Evolutionary conservation across 2,113 vertebrate species (phyloP), one percentile per base, ranked within the genome.

Genomic region (Donacobius atricapilla): DNA sequence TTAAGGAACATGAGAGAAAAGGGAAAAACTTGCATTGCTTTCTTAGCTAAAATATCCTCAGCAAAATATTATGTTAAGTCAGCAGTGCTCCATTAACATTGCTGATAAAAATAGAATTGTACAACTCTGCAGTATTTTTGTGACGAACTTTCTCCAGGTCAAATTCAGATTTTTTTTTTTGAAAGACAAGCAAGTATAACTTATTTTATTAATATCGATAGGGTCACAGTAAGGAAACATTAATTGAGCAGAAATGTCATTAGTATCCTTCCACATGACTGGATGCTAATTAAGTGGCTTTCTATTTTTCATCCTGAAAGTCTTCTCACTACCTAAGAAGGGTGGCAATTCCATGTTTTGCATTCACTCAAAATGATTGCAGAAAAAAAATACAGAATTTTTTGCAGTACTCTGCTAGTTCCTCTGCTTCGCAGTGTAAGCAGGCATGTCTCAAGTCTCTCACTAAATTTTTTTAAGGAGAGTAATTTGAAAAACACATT

Each of bases 191-290:
- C 66, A 91, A 83, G 20, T 78, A 72, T 20, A 91, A 82, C 44
- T 92, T 88, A 64, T 66, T 92, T 94, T 80, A 87, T 95, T 95
- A 94, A 87, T 85, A 97, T 64, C 83, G 88, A 95, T 89, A 89
- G 64, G 48, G 54, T 86, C 79, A 89, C 12, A 85, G 35, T 54
- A 83, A 35, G 14, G 30, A 95, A 97, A 90, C 12, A 66, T 69
- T 80, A 93, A 95, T 91, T 95, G 68, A 93, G 53, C 27, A 92
- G 80, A 93, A 70, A 85, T 92, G 35, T 76, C 71, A 92, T 90
- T 75, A 87, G 20, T 54, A 78, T 81, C 69, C 71, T 92, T 96
- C 63, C 71, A 94, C 73, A 83, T 73, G 79, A 90, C 51, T 71
- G n/a, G 63, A 72, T 76, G 37, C 33, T 87, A 94, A 96, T 94